Base-by-base conservation (phyloP, 2,113 vertebrate genomes). In the Ascaphus truei region DNA sequence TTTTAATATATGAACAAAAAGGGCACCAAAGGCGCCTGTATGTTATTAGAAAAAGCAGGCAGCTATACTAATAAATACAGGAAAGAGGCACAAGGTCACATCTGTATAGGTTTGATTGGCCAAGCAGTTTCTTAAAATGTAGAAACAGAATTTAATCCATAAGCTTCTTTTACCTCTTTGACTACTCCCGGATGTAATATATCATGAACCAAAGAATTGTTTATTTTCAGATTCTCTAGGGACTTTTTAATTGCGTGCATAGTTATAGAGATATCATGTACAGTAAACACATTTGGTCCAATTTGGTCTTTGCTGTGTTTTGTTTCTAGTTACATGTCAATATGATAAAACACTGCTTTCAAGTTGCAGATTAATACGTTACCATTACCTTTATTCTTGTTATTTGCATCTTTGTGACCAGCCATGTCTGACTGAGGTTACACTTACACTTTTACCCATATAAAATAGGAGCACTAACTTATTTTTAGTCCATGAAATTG, bases 11-110 rank as follows among this genome's bases (percentile, higher is more conserved):
- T 23, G 6, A 30, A 26, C 27, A 16, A 39, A 55, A 23, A 34
- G 16, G 15, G 10, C 27, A 3, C 26, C 26, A 7, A 7, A 33
- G 30, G 11, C 15, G 16, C 41, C 18, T 27, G 27, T 45, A 68
- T 41, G 18, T 57, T 45, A 56, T 27, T 37, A 33, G n/a, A 67
- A 33, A 37, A 11, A 22, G 11, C 18, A 26, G 4, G 13, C 15
- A 3, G 2, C 39, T 5, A 34, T 47, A 31, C 7, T 20, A 43
- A 47, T 58, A 58, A 39, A 45, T 30, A 23, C 10, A 56, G 8
- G 3, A 2, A 8, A 34, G 25, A 58, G 29, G 37, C 6, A 58
- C 39, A 25, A 58, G 53, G 64, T 68, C 64, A 68, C 64, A 58
- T 57, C 39, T 58, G 64, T 55, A 30, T 20, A 30, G 41, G 15